Percentiles rank a stretch among this genome's conserved stretches.
Evolutionary conservation across 2,797 vertebrate species (phyloP).

Genomic region (Alcedo quadribrachys): DNA sequence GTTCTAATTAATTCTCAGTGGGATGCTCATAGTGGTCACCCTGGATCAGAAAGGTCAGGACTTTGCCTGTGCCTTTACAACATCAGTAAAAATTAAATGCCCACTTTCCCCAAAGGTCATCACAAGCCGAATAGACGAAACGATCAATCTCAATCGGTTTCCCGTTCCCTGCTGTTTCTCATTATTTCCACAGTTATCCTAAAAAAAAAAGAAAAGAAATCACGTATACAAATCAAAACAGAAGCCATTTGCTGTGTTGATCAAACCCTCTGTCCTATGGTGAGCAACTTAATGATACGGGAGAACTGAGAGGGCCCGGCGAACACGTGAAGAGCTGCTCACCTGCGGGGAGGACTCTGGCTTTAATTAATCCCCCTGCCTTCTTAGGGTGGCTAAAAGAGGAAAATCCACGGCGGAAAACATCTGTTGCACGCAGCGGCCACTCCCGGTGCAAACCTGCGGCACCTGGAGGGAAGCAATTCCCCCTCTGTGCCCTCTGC

Average conservation of each 20-base stretch:
- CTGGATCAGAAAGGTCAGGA: slow-evolving; percentile 53
- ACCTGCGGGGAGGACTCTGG: background rate
- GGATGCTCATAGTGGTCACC: slow-evolving; percentile 58
- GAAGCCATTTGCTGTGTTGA: background rate
- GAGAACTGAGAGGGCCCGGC: background rate
- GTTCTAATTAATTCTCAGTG: slow-evolving; percentile 68
- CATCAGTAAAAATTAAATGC: slow-evolving; percentile 68
- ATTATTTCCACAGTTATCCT: slow-evolving; percentile 38
- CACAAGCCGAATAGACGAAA: background rate
- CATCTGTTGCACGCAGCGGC: slow-evolving; percentile 31
- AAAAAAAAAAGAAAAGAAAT: slow-evolving; percentile 61
- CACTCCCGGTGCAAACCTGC: background rate
- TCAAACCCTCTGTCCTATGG: background rate
- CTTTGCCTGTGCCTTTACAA: slow-evolving; percentile 59
- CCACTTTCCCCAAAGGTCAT: slow-evolving; percentile 52
- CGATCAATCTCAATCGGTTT: slow-evolving; percentile 41
- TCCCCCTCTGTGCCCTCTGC: background rate
- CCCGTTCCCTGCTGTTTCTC: background rate
- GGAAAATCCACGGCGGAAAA: slow-evolving; percentile 7
- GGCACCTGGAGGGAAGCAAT: background rate
- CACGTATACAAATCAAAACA: background rate
- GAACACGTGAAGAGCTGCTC: background rate
- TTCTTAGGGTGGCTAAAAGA: slow-evolving; percentile 39
- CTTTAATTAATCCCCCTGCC: slow-evolving; percentile 52
- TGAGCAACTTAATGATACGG: background rate